phyloP scores from a whole-genome alignment of 2,797 vertebrate genomes.

The Tolypeutes matacus region DNA sequence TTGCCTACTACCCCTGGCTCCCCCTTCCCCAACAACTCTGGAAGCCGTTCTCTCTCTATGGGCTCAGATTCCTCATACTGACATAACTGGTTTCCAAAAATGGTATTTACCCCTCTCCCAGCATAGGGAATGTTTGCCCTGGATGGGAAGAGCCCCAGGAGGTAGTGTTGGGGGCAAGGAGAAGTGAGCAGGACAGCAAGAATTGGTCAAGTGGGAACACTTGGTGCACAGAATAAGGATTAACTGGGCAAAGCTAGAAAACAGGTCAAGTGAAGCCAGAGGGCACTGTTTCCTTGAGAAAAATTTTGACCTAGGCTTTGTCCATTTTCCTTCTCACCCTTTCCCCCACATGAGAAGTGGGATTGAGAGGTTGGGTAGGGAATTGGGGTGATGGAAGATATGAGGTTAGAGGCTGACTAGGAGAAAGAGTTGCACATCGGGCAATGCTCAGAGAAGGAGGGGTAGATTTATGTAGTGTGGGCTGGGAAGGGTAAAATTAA shows the following conservation, averaged over 20 bases:
- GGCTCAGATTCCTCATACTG: background rate
- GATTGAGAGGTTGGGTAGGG: background rate
- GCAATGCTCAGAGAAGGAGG: background rate
- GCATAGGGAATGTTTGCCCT: background rate
- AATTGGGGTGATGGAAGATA: background rate
- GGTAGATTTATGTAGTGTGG: background rate
- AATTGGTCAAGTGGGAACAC: conserved; percentile 11
- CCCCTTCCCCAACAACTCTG: background rate
- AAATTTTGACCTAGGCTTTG: conserved; percentile 30
- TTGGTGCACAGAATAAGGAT: background rate
- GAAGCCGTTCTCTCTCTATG: background rate
- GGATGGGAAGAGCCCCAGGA: conserved; percentile 4
- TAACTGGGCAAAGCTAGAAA: conserved; percentile 29
- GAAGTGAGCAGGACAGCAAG: background rate
- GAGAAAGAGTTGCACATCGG: background rate
- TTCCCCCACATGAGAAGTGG: background rate
- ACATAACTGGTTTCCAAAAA: conserved; percentile 37
- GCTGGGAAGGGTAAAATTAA: conserved; percentile 30
- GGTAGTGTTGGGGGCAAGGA: background rate
- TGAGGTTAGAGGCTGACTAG: background rate
- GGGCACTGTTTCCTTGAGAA: conserved; percentile 14
- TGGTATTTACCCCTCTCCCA: background rate
- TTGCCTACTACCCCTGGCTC: background rate
- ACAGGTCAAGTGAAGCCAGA: conserved; percentile 31
- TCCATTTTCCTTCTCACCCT: background rate